Percentiles rank a stretch among this genome's conserved stretches.
These are phyloP conservation scores for Decapterus maruadsi DNA, from an alignment of 2,797 vertebrate species.

Conservation along the genomic window DNA sequence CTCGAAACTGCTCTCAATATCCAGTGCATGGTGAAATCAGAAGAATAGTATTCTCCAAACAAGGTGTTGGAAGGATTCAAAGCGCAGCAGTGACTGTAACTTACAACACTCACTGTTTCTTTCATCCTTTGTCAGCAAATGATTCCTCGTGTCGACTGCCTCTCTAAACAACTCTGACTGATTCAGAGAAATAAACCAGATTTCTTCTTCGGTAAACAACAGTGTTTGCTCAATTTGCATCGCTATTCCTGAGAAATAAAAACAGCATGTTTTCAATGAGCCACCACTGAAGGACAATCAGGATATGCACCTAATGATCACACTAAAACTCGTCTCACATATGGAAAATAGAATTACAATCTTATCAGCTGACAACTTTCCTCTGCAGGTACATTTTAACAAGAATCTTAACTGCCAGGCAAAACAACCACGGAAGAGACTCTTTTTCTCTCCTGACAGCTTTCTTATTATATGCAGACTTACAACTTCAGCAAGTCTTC, in stretches of 20 bases:
- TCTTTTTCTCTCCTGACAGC: conserved; percentile 13
- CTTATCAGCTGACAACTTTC: background rate
- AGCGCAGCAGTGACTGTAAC: background rate
- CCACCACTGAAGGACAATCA: conserved; percentile 47
- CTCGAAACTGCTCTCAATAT: conserved; percentile 41
- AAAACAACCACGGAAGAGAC: conserved; percentile 3
- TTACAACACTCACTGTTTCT: background rate
- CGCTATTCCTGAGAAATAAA: conserved; percentile 37
- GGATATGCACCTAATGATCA: background rate
- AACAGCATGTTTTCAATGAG: conserved; percentile 32
- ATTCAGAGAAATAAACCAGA: conserved; percentile 58
- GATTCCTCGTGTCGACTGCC: conserved; percentile 17
- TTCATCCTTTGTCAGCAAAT: conserved; percentile 26
- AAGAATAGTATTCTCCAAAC: conserved; percentile 23
- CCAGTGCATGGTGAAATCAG: conserved; percentile 28
- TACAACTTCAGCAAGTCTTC: background rate
- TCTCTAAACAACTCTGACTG: conserved; percentile 46
- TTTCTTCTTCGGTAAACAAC: conserved; percentile 31
- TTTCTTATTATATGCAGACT: conserved; percentile 5
- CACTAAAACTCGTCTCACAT: background rate
- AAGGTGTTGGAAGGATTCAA: conserved; percentile 12
- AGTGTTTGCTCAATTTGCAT: conserved; percentile 35
- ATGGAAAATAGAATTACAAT: conserved; percentile 30
- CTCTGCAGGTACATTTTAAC: conserved; percentile 17
- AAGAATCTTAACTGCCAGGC: conserved; percentile 29